phyloP scores from a whole-genome alignment of 2,113 vertebrate species.

The Orientallactaga bullata region DNA sequence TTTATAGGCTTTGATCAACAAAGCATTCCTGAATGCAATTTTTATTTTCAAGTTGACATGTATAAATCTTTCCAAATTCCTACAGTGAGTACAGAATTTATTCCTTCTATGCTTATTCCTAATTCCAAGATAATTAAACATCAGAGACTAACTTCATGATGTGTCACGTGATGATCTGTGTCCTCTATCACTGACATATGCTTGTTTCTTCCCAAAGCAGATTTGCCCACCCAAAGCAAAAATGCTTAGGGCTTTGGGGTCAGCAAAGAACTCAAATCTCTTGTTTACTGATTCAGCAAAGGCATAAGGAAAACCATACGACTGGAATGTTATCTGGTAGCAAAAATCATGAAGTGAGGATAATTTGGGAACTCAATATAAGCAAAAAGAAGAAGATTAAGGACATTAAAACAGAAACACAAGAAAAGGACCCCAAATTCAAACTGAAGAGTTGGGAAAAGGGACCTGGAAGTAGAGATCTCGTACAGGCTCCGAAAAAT shows the following conservation, averaged over 20 bases:
- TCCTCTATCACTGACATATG: not conserved
- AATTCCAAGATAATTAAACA: constrained; percentile 13
- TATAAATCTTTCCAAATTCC: constrained; percentile 5
- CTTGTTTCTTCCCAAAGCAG: not conserved
- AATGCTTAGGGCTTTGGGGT: not conserved
- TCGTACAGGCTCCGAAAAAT: not conserved
- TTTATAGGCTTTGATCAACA: constrained; percentile 32
- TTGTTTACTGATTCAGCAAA: not conserved
- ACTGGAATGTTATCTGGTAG: not conserved
- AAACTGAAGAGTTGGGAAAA: constrained; percentile 9
- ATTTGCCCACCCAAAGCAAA: constrained; percentile 12
- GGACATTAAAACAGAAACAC: not conserved
- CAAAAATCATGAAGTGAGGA: constrained; percentile 8
- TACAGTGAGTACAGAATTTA: constrained; percentile 19
- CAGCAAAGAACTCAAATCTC: constrained; percentile 26
- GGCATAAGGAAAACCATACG: not conserved
- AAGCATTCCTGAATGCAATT: not conserved
- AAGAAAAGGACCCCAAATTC: not conserved
- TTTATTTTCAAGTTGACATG: constrained; percentile 49
- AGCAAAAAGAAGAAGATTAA: not conserved
- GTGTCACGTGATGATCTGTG: not conserved
- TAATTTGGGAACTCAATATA: not conserved
- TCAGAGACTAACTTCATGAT: not conserved
- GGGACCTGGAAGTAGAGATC: not conserved
- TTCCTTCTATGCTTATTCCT: not conserved